Conservation (phyloP, 2,113 vertebrate species). For the Xerus inauris region DNA sequence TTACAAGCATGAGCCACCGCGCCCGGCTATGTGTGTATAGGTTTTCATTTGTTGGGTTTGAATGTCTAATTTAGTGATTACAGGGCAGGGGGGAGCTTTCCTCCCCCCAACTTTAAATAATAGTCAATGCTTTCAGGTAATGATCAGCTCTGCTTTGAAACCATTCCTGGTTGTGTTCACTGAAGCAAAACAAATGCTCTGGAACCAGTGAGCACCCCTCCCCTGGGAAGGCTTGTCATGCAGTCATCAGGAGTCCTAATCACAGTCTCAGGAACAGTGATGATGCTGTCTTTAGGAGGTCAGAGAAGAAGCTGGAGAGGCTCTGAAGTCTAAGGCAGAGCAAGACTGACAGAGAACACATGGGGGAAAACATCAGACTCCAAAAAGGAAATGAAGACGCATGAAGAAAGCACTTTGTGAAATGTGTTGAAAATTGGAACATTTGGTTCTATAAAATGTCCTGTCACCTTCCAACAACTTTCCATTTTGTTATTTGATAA, state of each 20-base stretch:
- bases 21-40: neutral
- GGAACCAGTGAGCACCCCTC: neutral
- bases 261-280: constrained; percentile 43
- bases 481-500: constrained; percentile 66
- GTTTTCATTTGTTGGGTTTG: neutral
- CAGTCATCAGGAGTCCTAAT: constrained; percentile 11
- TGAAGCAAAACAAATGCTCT: constrained; percentile 50
- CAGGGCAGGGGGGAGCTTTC: neutral
- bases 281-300: constrained; percentile 36
- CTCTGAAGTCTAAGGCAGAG: neutral
- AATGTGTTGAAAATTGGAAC: constrained; percentile 64
- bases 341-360: constrained; percentile 18
- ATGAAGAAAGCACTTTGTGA: constrained; percentile 33
- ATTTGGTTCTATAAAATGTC: constrained; percentile 65
- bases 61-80: neutral
- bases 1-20: no score
- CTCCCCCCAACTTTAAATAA: neutral
- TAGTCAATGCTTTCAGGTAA: neutral
- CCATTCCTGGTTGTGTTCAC: neutral
- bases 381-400: constrained; percentile 10
- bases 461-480: constrained; percentile 71
- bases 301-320: neutral
- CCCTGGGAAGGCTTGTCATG: constrained; percentile 42
- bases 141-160: neutral
- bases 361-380: neutral